These are phyloP conservation scores for Atethmia centrago DNA, from an alignment of 2,888 invertebrate genomes.

Conservation along the genomic window DNA sequence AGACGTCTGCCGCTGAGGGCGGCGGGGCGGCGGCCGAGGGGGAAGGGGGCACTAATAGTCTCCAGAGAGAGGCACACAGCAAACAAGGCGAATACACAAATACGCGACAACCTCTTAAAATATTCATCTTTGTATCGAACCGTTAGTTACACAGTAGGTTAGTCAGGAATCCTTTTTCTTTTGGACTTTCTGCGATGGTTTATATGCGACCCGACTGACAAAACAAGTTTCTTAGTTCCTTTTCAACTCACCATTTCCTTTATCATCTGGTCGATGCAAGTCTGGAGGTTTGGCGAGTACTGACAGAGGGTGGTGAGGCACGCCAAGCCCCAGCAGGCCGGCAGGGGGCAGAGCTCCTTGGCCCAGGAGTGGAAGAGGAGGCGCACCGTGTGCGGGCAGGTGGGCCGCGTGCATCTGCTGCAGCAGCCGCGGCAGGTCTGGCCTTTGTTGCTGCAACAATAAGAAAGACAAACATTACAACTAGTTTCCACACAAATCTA, in stretches of 20 bases:
- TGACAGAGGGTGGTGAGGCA: constrained; percentile 94
- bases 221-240: not conserved
- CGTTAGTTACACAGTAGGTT: constrained; percentile 72
- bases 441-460: constrained; percentile 94
- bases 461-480: constrained; percentile 36
- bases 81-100: constrained; percentile 86
- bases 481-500: constrained; percentile 2
- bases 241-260: constrained; percentile 93
- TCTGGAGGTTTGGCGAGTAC: constrained; percentile 95
- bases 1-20: constrained; percentile 82
- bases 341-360: constrained; percentile 89
- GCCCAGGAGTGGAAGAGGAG: constrained; percentile 91
- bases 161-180: constrained; percentile 42
- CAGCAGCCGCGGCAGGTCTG: constrained; percentile 94
- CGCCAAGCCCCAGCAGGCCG: constrained; percentile 92
- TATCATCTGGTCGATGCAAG: constrained; percentile 94
- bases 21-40: constrained; percentile 64
- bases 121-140: constrained; percentile 85
- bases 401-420: constrained; percentile 99
- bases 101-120: constrained; percentile 84
- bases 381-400: constrained; percentile 93
- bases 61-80: constrained; percentile 90
- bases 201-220: constrained; percentile 48
- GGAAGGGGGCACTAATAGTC: constrained; percentile 85
- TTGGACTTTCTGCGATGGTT: constrained; percentile 9